These are phyloP conservation scores for Pseudachorutes palmiensis DNA, from an alignment of 1,140 invertebrate genomes.

Conservation along the genomic window DNA sequence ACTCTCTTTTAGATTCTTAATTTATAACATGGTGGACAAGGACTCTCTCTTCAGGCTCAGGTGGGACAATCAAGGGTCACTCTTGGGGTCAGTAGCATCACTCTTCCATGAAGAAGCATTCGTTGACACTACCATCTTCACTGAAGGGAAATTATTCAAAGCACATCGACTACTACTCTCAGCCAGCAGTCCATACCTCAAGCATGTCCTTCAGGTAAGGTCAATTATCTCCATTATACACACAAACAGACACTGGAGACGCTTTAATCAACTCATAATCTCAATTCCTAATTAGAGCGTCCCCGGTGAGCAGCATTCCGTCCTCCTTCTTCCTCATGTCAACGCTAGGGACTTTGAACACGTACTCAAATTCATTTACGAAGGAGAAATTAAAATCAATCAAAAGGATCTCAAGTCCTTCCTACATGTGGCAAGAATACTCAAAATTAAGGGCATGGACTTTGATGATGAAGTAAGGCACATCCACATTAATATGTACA, in stretches of 20 bases:
- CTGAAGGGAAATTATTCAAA: conserved; percentile 42
- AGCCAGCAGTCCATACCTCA: conserved; percentile 45
- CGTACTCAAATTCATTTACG: conserved; percentile 37
- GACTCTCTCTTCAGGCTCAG: conserved; percentile 30
- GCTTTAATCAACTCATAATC: background rate
- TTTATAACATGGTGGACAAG: conserved; percentile 21
- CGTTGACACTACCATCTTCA: conserved; percentile 42
- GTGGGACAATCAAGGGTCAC: conserved; percentile 34
- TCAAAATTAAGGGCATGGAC: conserved; percentile 38
- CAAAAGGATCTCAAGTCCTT: conserved; percentile 35
- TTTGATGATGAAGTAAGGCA: conserved; percentile 31
- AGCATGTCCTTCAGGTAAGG: conserved; percentile 39
- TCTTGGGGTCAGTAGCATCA: conserved; percentile 31
- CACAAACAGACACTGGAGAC: background rate
- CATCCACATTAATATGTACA: background rate
- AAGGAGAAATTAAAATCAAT: conserved; percentile 37
- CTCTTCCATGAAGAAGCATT: conserved; percentile 35
- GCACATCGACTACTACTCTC: conserved; percentile 45
- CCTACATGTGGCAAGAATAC: conserved; percentile 32
- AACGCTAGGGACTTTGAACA: conserved; percentile 32
- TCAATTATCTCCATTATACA: too few relatives aligned
- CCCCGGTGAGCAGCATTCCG: conserved; percentile 33
- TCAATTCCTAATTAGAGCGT: conserved; percentile 30
- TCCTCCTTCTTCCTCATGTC: conserved; percentile 32
- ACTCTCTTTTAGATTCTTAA: background rate